Evolutionary conservation across 2,888 invertebrate species (phyloP), one percentile per base, ranked within the genome.

Genomic region (Belgica antarctica): DNA sequence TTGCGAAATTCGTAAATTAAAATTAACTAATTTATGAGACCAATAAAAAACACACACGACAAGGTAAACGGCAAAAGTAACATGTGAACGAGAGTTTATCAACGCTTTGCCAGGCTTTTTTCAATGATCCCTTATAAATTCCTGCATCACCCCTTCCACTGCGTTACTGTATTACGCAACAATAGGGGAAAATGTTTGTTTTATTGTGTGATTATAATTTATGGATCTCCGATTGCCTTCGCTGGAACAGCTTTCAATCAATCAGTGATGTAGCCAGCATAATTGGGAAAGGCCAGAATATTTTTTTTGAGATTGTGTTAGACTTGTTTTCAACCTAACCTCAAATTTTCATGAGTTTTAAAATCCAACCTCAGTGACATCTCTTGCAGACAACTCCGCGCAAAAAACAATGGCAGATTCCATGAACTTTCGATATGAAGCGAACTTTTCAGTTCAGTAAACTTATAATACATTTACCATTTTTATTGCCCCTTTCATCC

Each of bases 401-500:
- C 41, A 41, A 41, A 41, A 41, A 41, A 5, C 5, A 41, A 41
- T n/a, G 41, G 15, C 4, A 31, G 12, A 41, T 41, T n/a, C n/a
- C n/a, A n/a, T 41, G 10, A 3, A 41, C 41, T 12, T 41, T 41
- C 10, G 41, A 41, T 34, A 34, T 15, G 41, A 2, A 41, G 41
- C 10, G n/a, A 41, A 41, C 4, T 10, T 41, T n/a, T 41, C 10
- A 41, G n/a, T n/a, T n/a, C n/a, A n/a, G n/a, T n/a, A n/a, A n/a
- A 4, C 52, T 52, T 52, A 2, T 22, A n/a, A 52, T 52, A 52
- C 52, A 52, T 52, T 52, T 52, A 3, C 52, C 22, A 52, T 22
- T 52, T 52, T 52, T 52, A 52, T 52, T 3, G 52, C 52, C 52
- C n/a, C n/a, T 22, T 52, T 52, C 52, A 52, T 52, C 52, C 52